A percentile compares a stretch with the other conserved stretches of the same genome.
Conservation (phyloP, 2,888 invertebrate genomes). For the Thelaira solivaga region DNA sequence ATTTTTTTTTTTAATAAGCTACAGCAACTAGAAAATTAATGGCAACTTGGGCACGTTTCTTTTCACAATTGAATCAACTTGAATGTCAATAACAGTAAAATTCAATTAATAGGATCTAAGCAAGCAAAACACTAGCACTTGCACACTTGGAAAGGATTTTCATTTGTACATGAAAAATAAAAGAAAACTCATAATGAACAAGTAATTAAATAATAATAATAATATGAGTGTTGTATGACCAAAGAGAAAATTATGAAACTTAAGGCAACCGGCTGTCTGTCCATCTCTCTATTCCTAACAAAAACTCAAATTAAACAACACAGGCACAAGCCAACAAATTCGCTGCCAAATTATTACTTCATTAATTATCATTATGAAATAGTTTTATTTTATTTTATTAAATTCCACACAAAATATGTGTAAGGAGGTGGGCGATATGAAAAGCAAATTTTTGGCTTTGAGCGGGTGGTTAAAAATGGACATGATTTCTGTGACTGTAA, state of each 20-base stretch:
- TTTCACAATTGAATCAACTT: constrained; percentile 58
- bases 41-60: constrained; percentile 59
- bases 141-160: background rate
- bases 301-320: constrained; percentile 45
- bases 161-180: background rate
- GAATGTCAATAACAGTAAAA: constrained; percentile 63
- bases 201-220: constrained; percentile 59
- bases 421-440: constrained; percentile 12
- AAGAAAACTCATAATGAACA: constrained; percentile 51
- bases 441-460: constrained; percentile 12
- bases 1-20: background rate
- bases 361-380: constrained; percentile 60
- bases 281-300: too few relatives aligned
- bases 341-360: constrained; percentile 60
- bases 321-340: constrained; percentile 25
- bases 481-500: constrained; percentile 14
- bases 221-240: constrained; percentile 20
- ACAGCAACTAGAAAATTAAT: constrained; percentile 23
- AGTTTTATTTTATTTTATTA: constrained; percentile 23
- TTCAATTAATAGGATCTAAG: constrained; percentile 56
- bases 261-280: background rate
- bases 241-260: background rate
- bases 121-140: background rate
- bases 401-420: background rate
- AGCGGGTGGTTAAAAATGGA: constrained; percentile 41